These are phyloP conservation scores for Tenthredo distinguenda DNA, from an alignment of 2,888 invertebrate species.

Conservation along the genomic window DNA sequence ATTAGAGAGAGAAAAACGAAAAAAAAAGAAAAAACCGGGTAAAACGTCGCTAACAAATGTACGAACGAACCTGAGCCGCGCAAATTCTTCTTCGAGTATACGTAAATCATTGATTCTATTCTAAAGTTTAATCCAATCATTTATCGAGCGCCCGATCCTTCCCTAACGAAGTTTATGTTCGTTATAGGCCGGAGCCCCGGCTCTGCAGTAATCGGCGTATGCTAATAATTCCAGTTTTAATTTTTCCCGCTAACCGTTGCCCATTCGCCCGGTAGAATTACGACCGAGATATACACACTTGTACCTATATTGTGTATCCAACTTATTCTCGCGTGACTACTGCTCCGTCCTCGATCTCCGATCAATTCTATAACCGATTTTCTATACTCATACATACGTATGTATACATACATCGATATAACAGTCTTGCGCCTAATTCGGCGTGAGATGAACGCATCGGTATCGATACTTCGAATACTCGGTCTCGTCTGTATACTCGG, in stretches of 20 bases:
- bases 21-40: neutral
- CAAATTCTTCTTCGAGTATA: neutral
- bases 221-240: conserved; percentile 63
- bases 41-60: neutral
- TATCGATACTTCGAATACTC: neutral
- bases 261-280: conserved; percentile 2
- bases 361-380: neutral
- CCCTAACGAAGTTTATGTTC: conserved; percentile 35
- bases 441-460: conserved; percentile 22
- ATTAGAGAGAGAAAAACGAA: neutral
- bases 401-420: too few species aligned
- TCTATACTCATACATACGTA: neutral
- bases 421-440: conserved; percentile 10
- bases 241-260: conserved; percentile 50
- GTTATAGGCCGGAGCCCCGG: neutral
- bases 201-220: conserved; percentile 58
- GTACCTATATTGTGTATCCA: neutral
- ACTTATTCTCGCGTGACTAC: conserved; percentile 24
- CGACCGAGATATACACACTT: neutral
- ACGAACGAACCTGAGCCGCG: neutral
- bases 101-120: neutral
- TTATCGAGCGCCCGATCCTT: neutral
- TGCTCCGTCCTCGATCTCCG: neutral
- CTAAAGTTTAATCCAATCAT: neutral
- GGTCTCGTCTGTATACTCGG: neutral